Evolutionary conservation across 2,797 vertebrate genomes (phyloP).

Genomic region (Ataeniobius toweri): DNA sequence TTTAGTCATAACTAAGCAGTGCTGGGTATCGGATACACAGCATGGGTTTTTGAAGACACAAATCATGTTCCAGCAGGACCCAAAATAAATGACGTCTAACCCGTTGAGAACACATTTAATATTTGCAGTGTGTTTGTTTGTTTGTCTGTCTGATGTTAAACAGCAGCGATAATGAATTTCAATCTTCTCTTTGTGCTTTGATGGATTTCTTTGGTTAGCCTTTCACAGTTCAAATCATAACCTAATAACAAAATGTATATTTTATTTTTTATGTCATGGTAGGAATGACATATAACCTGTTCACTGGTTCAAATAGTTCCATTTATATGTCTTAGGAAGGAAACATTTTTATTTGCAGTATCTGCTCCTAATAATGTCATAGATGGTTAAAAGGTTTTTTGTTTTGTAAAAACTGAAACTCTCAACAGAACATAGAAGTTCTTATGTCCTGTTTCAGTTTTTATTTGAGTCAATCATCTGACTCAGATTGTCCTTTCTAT

Average conservation of each 20-base stretch:
- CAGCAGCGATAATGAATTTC: constrained; percentile 69
- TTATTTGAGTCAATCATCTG: constrained; percentile 34
- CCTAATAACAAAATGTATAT: constrained; percentile 33
- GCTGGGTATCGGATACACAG: constrained; percentile 65
- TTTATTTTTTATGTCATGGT: constrained; percentile 26
- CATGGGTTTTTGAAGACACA: constrained; percentile 58
- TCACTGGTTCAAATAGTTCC: constrained; percentile 27
- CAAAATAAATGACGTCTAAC: constrained; percentile 69
- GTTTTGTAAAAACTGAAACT: constrained; percentile 52
- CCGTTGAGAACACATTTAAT: constrained; percentile 64
- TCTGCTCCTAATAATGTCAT: constrained; percentile 31
- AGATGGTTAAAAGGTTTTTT: constrained; percentile 30
- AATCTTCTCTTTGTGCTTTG: constrained; percentile 40
- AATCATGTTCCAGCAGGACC: constrained; percentile 70
- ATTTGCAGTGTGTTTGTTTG: constrained; percentile 61
- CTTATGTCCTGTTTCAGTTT: constrained; percentile 35
- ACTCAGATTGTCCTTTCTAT: constrained; percentile 16
- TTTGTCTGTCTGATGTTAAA: constrained; percentile 68
- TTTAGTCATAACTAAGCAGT: constrained; percentile 70
- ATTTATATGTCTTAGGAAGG: constrained; percentile 22
- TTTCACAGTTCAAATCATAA: constrained; percentile 32
- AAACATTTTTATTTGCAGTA: constrained; percentile 34
- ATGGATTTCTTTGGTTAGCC: constrained; percentile 54
- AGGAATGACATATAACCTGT: constrained; percentile 13
- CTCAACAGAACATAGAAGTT: constrained; percentile 38